Evolutionary conservation across 2,113 vertebrate species (phyloP).

Genomic region (Limanda limanda): DNA sequence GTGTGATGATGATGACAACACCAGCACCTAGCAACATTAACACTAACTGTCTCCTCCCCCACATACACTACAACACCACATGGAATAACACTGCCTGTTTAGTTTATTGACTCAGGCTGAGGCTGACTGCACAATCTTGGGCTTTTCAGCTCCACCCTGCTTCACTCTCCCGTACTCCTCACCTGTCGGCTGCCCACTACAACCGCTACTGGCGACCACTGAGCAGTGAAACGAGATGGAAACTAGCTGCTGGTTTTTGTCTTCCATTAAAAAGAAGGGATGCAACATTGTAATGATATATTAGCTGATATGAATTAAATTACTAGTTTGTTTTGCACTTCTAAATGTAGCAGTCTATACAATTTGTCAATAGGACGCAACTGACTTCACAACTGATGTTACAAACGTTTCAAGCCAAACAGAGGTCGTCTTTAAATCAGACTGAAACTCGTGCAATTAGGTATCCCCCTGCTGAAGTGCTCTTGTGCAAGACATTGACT

Average conservation of each 20-base stretch:
- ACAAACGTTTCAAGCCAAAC: too few relatives aligned
- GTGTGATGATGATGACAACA: slow-evolving; percentile 12
- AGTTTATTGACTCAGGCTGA: slow-evolving; percentile 44
- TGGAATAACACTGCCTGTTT: slow-evolving; percentile 64
- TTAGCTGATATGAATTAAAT: too few relatives aligned
- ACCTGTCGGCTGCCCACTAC: slow-evolving; percentile 22
- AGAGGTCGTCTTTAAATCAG: not conserved
- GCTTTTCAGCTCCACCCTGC: slow-evolving; percentile 20
- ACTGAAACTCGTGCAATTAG: not conserved
- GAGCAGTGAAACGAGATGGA: not conserved
- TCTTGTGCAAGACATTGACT: not conserved
- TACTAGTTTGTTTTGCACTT: too few relatives aligned
- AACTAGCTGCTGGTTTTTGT: not conserved
- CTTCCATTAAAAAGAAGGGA: not conserved
- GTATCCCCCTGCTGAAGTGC: not conserved
- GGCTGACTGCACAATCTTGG: slow-evolving; percentile 6
- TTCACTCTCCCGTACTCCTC: slow-evolving; percentile 16
- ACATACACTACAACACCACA: slow-evolving; percentile 42
- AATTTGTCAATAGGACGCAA: too few relatives aligned
- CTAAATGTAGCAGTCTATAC: too few relatives aligned
- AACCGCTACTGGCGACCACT: not conserved
- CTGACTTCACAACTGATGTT: too few relatives aligned
- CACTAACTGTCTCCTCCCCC: slow-evolving; percentile 9
- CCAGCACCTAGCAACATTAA: slow-evolving; percentile 51
- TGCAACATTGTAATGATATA: too few relatives aligned